Percentiles rank a stretch among this genome's conserved stretches.
These are phyloP conservation scores for Leucopsar rothschildi DNA, from an alignment of 2,113 vertebrate genomes.

Conservation along the genomic window DNA sequence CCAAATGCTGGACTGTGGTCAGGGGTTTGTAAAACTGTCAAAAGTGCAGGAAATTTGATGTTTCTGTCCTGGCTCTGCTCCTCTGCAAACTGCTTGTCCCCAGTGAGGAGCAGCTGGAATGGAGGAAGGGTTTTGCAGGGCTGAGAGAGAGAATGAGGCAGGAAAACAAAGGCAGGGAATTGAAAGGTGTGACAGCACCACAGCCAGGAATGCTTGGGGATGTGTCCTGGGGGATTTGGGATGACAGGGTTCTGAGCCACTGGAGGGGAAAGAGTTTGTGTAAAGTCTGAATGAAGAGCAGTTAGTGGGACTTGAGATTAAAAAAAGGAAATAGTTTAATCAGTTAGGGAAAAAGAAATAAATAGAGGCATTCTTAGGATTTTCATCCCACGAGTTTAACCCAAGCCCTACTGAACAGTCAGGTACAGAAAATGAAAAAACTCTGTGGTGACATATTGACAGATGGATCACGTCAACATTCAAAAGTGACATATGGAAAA, in stretches of 20 bases:
- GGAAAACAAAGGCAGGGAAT: rapidly evolving
- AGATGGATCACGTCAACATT: not conserved
- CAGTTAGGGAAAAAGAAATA: not conserved
- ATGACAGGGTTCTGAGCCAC: not conserved
- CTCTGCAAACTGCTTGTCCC: not conserved
- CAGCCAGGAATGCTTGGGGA: not conserved
- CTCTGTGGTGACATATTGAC: not conserved
- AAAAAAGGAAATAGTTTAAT: not conserved
- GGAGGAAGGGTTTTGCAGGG: not conserved
- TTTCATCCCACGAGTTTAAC: not conserved
- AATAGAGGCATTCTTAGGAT: not conserved
- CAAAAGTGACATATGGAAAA: not conserved
- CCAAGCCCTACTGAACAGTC: not conserved
- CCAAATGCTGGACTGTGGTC: not conserved
- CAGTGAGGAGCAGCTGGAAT: not conserved
- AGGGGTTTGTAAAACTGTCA: not conserved
- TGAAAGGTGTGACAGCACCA: not conserved
- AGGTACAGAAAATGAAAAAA: not conserved
- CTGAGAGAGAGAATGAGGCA: not conserved
- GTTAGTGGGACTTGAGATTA: not conserved
- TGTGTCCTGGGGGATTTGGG: not conserved
- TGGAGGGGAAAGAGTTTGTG: not conserved
- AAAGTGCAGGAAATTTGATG: not conserved
- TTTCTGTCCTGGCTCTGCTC: not conserved
- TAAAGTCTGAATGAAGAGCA: not conserved